Percentiles rank a stretch among this genome's conserved stretches.
Conservation (phyloP, 2,797 vertebrate genomes). For the Sphenodon punctatus region DNA sequence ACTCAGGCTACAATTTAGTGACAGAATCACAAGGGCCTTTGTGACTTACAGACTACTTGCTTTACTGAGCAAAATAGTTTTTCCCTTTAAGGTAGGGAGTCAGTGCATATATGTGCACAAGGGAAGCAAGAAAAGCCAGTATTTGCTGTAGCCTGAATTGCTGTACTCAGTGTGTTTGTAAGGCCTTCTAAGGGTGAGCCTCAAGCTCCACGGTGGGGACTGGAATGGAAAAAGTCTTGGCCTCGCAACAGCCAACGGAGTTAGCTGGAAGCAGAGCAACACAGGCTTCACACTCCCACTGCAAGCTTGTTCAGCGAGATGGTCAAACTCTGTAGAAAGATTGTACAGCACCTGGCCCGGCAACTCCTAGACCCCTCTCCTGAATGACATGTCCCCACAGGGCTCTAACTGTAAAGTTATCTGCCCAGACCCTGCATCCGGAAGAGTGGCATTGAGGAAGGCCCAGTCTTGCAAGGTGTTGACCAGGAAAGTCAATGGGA, state of each 20-base stretch:
- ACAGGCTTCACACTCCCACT: no score
- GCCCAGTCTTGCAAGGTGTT: not conserved
- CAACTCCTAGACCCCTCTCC: not conserved
- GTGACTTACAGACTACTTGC: not conserved
- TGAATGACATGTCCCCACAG: not conserved
- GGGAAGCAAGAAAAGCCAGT: not conserved
- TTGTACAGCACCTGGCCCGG: not conserved
- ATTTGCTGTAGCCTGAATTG: no score
- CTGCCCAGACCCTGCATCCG: not conserved
- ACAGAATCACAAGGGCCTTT: no score
- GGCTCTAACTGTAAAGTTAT: not conserved
- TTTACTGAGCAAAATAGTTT: not conserved
- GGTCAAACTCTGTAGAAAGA: not conserved
- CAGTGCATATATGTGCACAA: not conserved
- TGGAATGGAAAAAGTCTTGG: no score
- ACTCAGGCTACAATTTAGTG: not conserved
- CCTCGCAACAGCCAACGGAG: no score
- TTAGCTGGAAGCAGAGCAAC: no score
- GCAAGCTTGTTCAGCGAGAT: not conserved
- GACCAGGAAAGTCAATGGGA: not conserved
- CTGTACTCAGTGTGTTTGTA: no score
- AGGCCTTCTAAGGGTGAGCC: no score
- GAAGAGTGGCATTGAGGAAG: not conserved
- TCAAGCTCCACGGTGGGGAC: no score
- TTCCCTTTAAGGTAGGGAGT: not conserved